Evolutionary conservation across 30 jellyfish, hydroid and myxozoan genomes (phyloP).

Genomic region (Aurelia coerulea): DNA sequence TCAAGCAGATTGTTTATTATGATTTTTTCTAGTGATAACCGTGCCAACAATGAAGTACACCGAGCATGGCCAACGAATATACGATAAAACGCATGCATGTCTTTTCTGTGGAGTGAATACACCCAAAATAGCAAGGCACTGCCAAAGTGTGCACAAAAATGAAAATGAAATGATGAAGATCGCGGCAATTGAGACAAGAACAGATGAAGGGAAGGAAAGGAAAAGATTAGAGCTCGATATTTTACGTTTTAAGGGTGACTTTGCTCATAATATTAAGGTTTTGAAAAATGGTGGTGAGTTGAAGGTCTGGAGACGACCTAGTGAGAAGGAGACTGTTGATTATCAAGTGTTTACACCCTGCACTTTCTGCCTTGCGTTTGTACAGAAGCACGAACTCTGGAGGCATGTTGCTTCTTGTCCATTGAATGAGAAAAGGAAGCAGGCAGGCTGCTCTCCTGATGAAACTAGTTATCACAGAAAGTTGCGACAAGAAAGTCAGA

Average conservation of each 20-base stretch:
- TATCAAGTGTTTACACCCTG: conserved; percentile 36
- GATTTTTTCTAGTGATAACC: neutral
- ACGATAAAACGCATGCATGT: conserved; percentile 33
- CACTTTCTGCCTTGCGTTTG: conserved; percentile 47
- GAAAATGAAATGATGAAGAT: conserved; percentile 25
- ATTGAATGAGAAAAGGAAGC: conserved; percentile 6
- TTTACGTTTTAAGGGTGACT: conserved; percentile 37
- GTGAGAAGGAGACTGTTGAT: neutral
- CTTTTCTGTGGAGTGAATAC: conserved; percentile 30
- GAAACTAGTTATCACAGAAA: conserved; percentile 2
- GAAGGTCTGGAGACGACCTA: conserved; percentile 55
- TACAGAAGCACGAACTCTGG: conserved; percentile 47
- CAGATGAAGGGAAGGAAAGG: conserved; percentile 10
- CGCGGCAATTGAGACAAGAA: neutral
- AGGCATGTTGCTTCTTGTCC: conserved; percentile 47
- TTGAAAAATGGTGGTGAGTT: conserved; percentile 51
- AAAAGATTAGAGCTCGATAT: conserved; percentile 22
- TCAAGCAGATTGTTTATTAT: too few species aligned
- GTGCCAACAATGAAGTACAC: conserved; percentile 16
- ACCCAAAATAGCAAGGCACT: conserved; percentile 42
- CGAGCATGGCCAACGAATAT: conserved; percentile 34
- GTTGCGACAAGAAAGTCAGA: conserved; percentile 26
- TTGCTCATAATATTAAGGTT: conserved; percentile 35
- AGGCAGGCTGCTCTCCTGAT: neutral
- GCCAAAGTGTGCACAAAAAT: conserved; percentile 27